Conservation (phyloP, 2,113 vertebrate species). For the Entelurus aequoreus region DNA sequence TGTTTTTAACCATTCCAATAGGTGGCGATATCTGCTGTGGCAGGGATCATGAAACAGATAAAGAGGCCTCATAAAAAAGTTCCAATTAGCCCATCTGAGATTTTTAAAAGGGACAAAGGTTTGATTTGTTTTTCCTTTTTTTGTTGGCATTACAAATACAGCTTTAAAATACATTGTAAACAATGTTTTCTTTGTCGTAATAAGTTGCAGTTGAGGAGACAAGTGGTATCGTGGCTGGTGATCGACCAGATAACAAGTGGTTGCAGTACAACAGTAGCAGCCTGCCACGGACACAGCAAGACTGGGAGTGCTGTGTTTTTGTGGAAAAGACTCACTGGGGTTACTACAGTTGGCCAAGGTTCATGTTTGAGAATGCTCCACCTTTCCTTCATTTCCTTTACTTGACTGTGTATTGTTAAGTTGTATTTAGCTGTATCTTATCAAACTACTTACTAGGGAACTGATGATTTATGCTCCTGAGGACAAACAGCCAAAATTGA, state of each 20-base stretch:
- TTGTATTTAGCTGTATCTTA: neutral
- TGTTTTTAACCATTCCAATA: slow-evolving; percentile 55
- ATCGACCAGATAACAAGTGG: slow-evolving; percentile 91
- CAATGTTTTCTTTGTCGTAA: slow-evolving; percentile 1
- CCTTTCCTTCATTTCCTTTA: neutral
- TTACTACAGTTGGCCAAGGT: slow-evolving; percentile 93
- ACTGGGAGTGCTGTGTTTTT: slow-evolving; percentile 84
- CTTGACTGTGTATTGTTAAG: neutral
- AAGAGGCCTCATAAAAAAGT: slow-evolving; percentile 90
- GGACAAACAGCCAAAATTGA: slow-evolving; percentile 86
- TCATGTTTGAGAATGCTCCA: slow-evolving; percentile 14
- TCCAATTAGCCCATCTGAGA: slow-evolving; percentile 79
- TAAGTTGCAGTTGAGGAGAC: slow-evolving; percentile 71
- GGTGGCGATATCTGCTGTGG: slow-evolving; percentile 93
- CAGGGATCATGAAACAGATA: slow-evolving; percentile 92
- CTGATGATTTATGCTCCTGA: slow-evolving; percentile 85
- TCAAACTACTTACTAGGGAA: slow-evolving; percentile 65
- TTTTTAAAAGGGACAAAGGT: slow-evolving; percentile 73
- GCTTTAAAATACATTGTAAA: neutral
- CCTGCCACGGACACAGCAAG: slow-evolving; percentile 81
- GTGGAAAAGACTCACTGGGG: slow-evolving; percentile 99
- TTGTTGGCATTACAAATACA: neutral
- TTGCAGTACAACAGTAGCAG: slow-evolving; percentile 85
- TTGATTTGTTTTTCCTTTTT: neutral
- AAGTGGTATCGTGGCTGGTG: slow-evolving; percentile 73